phyloP scores from a whole-genome alignment of 2,797 vertebrate genomes.

The Sebastes flavidus region DNA sequence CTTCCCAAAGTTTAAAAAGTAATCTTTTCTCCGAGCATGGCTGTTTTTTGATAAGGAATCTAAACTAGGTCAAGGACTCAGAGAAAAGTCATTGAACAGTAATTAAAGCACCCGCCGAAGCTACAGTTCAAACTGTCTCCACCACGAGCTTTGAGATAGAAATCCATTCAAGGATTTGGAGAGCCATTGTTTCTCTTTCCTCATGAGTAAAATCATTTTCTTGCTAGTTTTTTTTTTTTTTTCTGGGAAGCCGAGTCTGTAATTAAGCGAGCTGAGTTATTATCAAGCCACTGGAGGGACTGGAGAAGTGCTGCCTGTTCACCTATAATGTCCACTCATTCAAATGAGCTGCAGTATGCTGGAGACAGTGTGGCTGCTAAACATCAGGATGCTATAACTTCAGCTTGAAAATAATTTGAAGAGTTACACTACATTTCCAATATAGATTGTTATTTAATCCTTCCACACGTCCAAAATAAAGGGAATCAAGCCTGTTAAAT shows the following conservation, averaged over 20 bases:
- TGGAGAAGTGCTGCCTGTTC: conserved; percentile 46
- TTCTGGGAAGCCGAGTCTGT: conserved; percentile 70
- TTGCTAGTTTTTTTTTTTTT: conserved; percentile 54
- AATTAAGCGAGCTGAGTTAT: conserved; percentile 79
- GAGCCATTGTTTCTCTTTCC: conserved; percentile 78
- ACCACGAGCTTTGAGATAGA: conserved; percentile 76
- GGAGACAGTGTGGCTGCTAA: background rate
- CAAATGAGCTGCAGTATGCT: background rate
- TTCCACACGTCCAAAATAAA: background rate
- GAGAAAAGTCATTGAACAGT: conserved; percentile 79
- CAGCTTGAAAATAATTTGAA: background rate
- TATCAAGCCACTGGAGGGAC: conserved; percentile 58
- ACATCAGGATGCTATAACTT: background rate
- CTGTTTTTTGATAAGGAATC: conserved; percentile 79
- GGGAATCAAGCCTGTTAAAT: background rate
- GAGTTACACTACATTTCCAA: background rate
- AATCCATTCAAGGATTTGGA: conserved; percentile 82
- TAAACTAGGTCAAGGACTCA: conserved; percentile 86
- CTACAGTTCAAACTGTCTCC: conserved; percentile 71
- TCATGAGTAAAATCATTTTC: conserved; percentile 79
- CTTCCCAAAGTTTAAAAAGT: conserved; percentile 80
- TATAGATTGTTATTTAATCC: background rate
- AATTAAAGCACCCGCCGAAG: conserved; percentile 77
- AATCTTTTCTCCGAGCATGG: conserved; percentile 79
- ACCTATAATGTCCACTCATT: conserved; percentile 46